These are phyloP conservation scores for Vandiemenella viatica DNA, from an alignment of 2,888 invertebrate species.

Conservation along the genomic window DNA sequence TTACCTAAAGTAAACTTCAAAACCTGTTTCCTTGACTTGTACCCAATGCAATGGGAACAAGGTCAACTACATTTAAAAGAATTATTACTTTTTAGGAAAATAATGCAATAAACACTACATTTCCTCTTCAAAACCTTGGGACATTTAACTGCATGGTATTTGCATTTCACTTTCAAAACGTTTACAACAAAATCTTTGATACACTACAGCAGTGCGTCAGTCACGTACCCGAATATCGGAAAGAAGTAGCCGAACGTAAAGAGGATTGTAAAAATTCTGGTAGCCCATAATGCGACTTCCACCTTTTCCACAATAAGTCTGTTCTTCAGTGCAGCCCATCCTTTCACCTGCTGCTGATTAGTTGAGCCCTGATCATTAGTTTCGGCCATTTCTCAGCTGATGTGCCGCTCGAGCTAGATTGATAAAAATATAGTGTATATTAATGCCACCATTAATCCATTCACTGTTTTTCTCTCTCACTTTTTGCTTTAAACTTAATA, in stretches of 20 bases:
- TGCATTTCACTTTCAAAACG: neutral
- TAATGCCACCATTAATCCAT: too few relatives aligned
- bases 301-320: conserved; percentile 71
- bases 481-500: too few relatives aligned
- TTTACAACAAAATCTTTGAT: neutral
- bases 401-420: too few relatives aligned
- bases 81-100: neutral
- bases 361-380: neutral
- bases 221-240: conserved; percentile 73
- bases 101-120: neutral
- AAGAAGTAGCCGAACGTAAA: conserved; percentile 73
- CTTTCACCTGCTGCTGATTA: conserved; percentile 27
- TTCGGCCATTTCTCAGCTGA: neutral
- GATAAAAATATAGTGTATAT: too few relatives aligned
- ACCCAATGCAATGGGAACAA: neutral
- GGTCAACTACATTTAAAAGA: neutral
- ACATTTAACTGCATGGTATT: too few relatives aligned
- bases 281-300: conserved; percentile 74
- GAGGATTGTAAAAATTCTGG: conserved; percentile 67
- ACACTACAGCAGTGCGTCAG: too few relatives aligned
- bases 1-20: too few relatives aligned
- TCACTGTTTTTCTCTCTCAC: too few relatives aligned
- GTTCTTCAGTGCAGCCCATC: conserved; percentile 48
- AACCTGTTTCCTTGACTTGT: too few relatives aligned
- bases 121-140: too few relatives aligned